Evolutionary conservation across 2,113 vertebrate genomes (phyloP).

Genomic region (Ptychochromis oligacanthus): DNA sequence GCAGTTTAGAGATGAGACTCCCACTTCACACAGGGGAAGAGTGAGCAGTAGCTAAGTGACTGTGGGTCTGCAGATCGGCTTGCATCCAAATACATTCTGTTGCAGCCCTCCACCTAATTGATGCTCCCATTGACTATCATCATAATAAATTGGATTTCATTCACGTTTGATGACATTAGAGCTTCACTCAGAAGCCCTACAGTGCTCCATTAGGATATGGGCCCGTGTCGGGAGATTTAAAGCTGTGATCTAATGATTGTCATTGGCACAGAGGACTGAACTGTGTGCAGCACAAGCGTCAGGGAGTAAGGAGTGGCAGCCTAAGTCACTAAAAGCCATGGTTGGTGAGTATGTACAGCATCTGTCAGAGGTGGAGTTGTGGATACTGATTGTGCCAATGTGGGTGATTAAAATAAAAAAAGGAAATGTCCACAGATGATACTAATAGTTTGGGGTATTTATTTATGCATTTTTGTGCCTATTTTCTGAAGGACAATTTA

Average conservation of each 20-base stretch:
- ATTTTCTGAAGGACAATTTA: neutral
- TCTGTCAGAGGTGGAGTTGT: neutral
- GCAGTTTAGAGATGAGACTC: slow-evolving; percentile 30
- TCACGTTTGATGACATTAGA: slow-evolving; percentile 53
- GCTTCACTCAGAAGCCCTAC: slow-evolving; percentile 34
- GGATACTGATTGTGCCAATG: too few relatives aligned
- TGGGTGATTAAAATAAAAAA: too few relatives aligned
- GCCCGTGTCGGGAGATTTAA: slow-evolving; percentile 35
- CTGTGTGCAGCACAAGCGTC: neutral
- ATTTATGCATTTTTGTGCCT: neutral
- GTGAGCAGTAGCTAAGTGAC: slow-evolving; percentile 3
- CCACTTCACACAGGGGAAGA: slow-evolving; percentile 29
- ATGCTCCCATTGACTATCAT: slow-evolving; percentile 56
- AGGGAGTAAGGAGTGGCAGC: neutral
- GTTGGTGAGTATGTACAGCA: neutral
- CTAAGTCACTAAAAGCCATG: neutral
- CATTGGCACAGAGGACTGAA: neutral
- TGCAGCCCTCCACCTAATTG: slow-evolving; percentile 34
- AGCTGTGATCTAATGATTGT: slow-evolving; percentile 38
- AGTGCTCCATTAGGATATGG: slow-evolving; percentile 33
- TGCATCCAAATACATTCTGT: slow-evolving; percentile 38
- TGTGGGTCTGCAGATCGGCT: slow-evolving; percentile 33
- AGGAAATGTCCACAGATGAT: neutral
- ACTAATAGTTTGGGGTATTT: neutral
- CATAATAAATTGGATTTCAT: slow-evolving; percentile 60